Base-by-base conservation (phyloP, 2,888 invertebrate genomes). In the Drosophila cognata region DNA sequence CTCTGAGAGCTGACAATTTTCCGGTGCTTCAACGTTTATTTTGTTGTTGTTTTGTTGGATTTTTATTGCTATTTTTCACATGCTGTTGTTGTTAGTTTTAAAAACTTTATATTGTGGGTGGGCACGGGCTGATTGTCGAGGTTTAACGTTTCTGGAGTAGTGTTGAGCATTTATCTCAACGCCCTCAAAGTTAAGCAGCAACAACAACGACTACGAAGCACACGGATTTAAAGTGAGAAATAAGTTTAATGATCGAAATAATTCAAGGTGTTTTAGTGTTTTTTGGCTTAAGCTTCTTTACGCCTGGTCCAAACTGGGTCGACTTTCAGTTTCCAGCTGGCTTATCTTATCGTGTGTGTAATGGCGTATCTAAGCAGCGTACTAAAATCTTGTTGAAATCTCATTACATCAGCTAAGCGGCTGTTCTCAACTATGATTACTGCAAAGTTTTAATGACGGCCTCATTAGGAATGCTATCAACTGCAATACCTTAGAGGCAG, bases 221-320 rank as follows among this genome's bases (percentile, higher is more conserved):
- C 61, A 69, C 71, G 81, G 77, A 77, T 82, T 86, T 89, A 69
- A 81, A 84, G 86, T 89, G 82, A 79, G 55, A 71, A 46, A 81
- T 80, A 84, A 83, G 82, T 88, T 87, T 84, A 90, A 89, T 85
- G 81, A 89, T 87, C 81, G 69, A 76, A 82, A 79, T 85, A 88
- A 77, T 74, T 85, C 74, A 78, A 74, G 62, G 73, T 81, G 73
- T 72, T 71, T 76, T 69, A 67, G 46, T 68, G 64, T 61, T 67
- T 55, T 55, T 69, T 57, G 72, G 79, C 57, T 68, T 55, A 68
- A 65, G 66, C 76, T 50, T 71, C 68, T 74, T 88, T 79, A 76
- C 74, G 79, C 59, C 43, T 57, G 53, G 50, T 71, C 69, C 43
- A 63, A 68, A 63, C 38, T 46, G 64, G 64, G 33, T 51, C 59